Evolutionary conservation across 2,888 invertebrate species (phyloP).

Genomic region (Aphodius sticticus): DNA sequence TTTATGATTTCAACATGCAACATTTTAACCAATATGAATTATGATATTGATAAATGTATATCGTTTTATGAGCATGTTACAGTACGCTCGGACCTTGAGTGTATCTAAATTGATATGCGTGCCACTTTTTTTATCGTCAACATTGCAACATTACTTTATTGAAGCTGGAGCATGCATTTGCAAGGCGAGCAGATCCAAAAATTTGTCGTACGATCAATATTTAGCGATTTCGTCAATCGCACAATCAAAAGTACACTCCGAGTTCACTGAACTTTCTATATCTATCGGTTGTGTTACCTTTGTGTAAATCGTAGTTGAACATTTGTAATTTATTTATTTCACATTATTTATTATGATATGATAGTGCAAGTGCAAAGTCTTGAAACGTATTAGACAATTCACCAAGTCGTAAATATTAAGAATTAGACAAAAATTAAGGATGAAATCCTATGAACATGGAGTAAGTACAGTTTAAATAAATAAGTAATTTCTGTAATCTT

Average conservation of each 20-base stretch:
- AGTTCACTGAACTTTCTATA: neutral
- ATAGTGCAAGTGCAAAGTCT: neutral
- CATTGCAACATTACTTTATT: neutral
- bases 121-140: constrained; percentile 4
- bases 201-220: neutral
- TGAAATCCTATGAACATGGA: too few relatives aligned
- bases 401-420: neutral
- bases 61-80: neutral
- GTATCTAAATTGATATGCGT: constrained; percentile 4
- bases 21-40: neutral
- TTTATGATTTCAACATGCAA: neutral
- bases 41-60: neutral
- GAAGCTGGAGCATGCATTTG: constrained; percentile 4
- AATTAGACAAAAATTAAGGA: too few relatives aligned
- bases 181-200: neutral
- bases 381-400: neutral
- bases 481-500: constrained; percentile 64
- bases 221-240: neutral
- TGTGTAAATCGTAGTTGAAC: neutral
- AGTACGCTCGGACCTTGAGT: neutral
- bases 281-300: neutral
- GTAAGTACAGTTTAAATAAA: constrained; percentile 8
- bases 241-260: neutral
- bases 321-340: neutral
- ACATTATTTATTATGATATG: neutral